phyloP scores from a whole-genome alignment of 1,140 invertebrate species.

The Lepidurus couesii region DNA sequence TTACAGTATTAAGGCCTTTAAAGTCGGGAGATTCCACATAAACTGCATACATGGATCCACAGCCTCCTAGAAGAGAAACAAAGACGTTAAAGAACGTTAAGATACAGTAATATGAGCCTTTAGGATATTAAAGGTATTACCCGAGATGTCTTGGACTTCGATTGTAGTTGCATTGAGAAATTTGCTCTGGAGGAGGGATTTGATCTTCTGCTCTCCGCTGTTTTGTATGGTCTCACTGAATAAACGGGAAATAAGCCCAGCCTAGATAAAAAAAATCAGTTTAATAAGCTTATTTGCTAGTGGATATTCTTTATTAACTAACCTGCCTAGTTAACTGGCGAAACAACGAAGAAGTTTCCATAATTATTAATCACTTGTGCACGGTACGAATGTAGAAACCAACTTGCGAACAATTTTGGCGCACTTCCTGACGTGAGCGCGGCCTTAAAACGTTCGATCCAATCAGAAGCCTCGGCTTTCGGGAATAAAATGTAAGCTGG shows the following conservation, averaged over 20 bases:
- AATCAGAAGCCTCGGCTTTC: no score
- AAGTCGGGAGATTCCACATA: slow-evolving; percentile 69
- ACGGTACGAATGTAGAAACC: no score
- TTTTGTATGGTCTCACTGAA: background rate
- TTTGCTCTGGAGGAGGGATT: slow-evolving; percentile 37
- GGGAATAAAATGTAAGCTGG: no score
- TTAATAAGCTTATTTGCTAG: no score
- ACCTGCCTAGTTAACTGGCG: no score
- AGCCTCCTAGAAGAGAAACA: slow-evolving; percentile 57
- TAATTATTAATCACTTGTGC: no score
- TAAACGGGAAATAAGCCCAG: background rate
- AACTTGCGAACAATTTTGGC: no score
- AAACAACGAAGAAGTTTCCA: no score
- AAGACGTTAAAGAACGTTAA: slow-evolving; percentile 17
- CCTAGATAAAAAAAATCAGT: background rate
- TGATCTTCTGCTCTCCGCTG: background rate
- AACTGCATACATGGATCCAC: slow-evolving; percentile 83
- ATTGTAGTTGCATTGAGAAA: slow-evolving; percentile 62
- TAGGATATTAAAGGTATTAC: slow-evolving; percentile 37
- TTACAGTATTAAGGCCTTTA: slow-evolving; percentile 64
- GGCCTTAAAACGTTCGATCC: no score
- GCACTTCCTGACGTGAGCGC: no score
- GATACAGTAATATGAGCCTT: slow-evolving; percentile 25
- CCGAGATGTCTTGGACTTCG: slow-evolving; percentile 66
- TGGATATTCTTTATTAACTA: no score